Evolutionary conservation across 2,113 vertebrate genomes (phyloP), one percentile per base, ranked within the genome.

Genomic region (Lepus americanus): DNA sequence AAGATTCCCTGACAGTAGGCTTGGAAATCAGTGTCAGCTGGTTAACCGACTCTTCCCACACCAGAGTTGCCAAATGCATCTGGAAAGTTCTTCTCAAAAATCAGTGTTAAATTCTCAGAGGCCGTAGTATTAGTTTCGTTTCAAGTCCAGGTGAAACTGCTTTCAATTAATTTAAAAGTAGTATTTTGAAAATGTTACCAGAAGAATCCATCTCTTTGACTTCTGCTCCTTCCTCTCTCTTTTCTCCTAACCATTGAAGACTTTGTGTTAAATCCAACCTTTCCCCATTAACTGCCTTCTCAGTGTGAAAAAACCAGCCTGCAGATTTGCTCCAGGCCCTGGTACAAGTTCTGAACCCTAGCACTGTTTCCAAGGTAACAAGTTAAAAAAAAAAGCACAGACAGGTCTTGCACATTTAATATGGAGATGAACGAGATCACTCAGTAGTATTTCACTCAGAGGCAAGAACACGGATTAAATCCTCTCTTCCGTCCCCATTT

Each of bases 341-440:
- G 39, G 74, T 73, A 87, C 74, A 97, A 97, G 87, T 97, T 94
- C 81, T 96, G 94, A 90, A 96, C 1, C 20, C 87, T 77, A 87
- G 85, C 97, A 96, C 82, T 64, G 97, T 98, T 97, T 96, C 98
- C 98, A 97, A 94, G 97, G 98, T 95, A 98, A 98, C 97, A 88
- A 96, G 70, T 0, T 6, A 22, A 23, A 64, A 70, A 83, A 83
- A 93, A 92, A 84, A 86, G 64, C 74, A 84, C 44, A 97, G 85
- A 94, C 74, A 93, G 94, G 96, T 95, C 92, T 94, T 92, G 88
- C 94, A 94, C 93, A 96, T 96, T 97, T 96, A 97, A 96, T 95
- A 98, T 97, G 92, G 80, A 98, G 97, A 98, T 97, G 96, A 98
- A 98, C 78, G 94, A 92, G 98, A 97, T 98, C 97, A 97, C 87